Conservation (phyloP, 1,140 invertebrate genomes). For the Penaeus japonicus region DNA sequence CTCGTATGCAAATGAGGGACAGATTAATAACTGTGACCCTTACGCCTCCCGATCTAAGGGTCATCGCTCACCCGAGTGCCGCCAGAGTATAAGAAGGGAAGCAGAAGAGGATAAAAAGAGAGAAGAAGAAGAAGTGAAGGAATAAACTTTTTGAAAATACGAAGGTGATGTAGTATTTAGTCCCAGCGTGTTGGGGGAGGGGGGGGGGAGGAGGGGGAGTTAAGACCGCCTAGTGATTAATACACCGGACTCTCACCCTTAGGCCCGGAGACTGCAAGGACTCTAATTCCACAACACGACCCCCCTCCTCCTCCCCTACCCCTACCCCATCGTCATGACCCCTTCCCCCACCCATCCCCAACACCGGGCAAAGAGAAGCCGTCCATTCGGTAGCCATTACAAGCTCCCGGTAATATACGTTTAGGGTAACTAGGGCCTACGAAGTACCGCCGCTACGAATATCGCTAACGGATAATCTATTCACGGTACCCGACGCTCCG, state of each 20-base stretch:
- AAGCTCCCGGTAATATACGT: background rate
- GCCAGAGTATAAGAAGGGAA: background rate
- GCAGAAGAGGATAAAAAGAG: background rate
- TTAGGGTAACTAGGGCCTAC: too few species aligned
- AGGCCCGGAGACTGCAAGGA: background rate
- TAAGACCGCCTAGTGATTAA: slow-evolving; percentile 11
- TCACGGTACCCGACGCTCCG: too few species aligned
- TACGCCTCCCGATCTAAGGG: background rate
- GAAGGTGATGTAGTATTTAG: slow-evolving; percentile 37
- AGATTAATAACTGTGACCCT: background rate
- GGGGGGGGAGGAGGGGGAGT: too few species aligned
- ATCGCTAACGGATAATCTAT: too few species aligned
- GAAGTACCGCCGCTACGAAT: too few species aligned
- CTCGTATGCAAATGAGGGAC: background rate
- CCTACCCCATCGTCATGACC: too few species aligned
- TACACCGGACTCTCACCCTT: slow-evolving; percentile 16
- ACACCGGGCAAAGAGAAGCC: background rate
- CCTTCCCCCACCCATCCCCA: background rate
- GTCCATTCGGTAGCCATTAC: slow-evolving; percentile 41
- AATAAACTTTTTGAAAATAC: slow-evolving; percentile 37
- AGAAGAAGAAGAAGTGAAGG: background rate
- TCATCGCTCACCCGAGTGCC: background rate
- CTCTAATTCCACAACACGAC: background rate
- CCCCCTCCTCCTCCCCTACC: background rate
- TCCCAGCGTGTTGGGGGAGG: background rate